Evolutionary conservation across 1,140 invertebrate species (phyloP), one percentile per base, ranked within the genome.

Genomic region (Zaprionus lachaisei): DNA sequence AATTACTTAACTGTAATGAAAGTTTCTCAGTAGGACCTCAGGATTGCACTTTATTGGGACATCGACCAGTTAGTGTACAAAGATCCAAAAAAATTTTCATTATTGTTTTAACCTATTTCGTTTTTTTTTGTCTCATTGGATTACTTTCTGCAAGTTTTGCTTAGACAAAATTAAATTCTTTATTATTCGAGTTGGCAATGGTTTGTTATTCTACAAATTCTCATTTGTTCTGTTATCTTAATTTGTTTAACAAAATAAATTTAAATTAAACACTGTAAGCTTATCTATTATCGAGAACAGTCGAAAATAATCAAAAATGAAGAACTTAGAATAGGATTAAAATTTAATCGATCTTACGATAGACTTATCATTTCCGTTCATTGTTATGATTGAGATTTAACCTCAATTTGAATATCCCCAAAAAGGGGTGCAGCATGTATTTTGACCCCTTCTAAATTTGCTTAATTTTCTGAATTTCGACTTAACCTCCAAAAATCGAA

Each of bases 61-160:
- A 24, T 20, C 28, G 14, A 9, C 1, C 6, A 2, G 9, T 12
- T 12, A 20, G 20, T 7, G 12, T 15, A 1, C 15, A 17, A 44
- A 38, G 4, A 1, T 14, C 41, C 9, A 14, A 51, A 5, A 17
- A 47, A 20, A 15, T 58, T 0, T 17, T 65, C 11, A 41, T 38
- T 38, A 6, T 54, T 15, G 31, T 66, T 15, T 9, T 58, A 1
- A 58, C 20, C 7, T 65, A 66, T 58, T 66, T 71, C 24, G 15
- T 71, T 71, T 26, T 56, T 17, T 20, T 72, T 51, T 66, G 31
- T 44, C 9, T 58, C 37, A 20, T 65, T 72, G 28, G 58, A 5
- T 41, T 41, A 5, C 34, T 71, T 12, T 17, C 51, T 12, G n/a
- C 24, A 20, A n/a, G 66, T 20, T 1, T 37, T 38, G 15, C 41